Evolutionary conservation across 2,113 vertebrate species (phyloP), one percentile per base, ranked within the genome.

Genomic region (Rutilus rutilus): DNA sequence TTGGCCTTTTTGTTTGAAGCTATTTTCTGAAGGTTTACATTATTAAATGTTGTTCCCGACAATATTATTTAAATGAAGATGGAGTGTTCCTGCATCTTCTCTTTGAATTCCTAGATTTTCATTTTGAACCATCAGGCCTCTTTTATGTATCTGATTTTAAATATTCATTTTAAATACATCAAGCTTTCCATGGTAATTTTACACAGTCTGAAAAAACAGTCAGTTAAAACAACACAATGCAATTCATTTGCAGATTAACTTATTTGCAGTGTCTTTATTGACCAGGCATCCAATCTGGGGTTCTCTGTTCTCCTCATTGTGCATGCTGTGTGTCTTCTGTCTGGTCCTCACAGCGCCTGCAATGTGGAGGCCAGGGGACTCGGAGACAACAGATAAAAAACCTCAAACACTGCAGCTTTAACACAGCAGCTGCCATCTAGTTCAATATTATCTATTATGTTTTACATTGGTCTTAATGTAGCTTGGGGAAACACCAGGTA

Each of bases 231-330:
- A 2, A 57, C 19, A 57, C 6, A 19, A 76, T 27, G 23, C 45
- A 9, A 30, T 30, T 19, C 11, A 52, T 14, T 36, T 39, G 1
- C 42, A 25, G n/a, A 75, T 45, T 0, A n/a, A 7, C 5, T 14
- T 47, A 25, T n/a, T 75, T 25, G 25, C 39, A 50, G 12, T 19
- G 52, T 79, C 30, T 23, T 0, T 23, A 54, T 12, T 67, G 12
- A 71, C 1, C 25, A 14, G 19, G 64, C 2, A 1, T 39, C 65
- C 23, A 42, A 73, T 69, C 11, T 10, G 52, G 87, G 83, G 78
- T 88, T 87, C 82, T 86, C 65, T 81, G 85, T 87, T 84, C 60
- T 90, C 89, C 89, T 90, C 89, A 90, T 90, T 90, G 89, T 90
- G 85, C 85, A 90, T 90, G 89, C 89, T 90, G 89, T 90, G 89